These are phyloP conservation scores for Trachymyrmex cornetzi DNA, from an alignment of 1,140 invertebrate genomes.

Conservation along the genomic window DNA sequence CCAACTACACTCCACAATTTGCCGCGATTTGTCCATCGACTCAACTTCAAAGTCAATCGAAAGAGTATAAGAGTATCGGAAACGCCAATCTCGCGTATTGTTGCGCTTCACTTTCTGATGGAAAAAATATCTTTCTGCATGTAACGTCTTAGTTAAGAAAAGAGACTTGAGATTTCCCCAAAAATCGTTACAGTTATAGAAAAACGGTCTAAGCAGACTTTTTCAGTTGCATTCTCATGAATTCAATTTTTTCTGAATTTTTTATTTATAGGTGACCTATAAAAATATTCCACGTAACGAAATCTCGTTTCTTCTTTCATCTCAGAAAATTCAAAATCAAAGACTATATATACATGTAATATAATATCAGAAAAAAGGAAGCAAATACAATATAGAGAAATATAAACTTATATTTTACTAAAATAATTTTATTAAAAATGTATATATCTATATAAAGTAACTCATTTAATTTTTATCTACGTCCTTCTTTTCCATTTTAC, in stretches of 20 bases:
- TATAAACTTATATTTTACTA: background rate
- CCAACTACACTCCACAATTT: constrained; percentile 57
- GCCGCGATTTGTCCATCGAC: constrained; percentile 52
- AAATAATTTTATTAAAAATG: background rate
- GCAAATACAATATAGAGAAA: background rate
- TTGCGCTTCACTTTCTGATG: constrained; percentile 26
- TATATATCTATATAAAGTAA: no score
- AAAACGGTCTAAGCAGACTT: constrained; percentile 3
- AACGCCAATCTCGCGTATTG: constrained; percentile 41
- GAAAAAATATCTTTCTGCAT: constrained; percentile 29
- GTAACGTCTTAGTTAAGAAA: constrained; percentile 46
- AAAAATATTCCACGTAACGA: constrained; percentile 7
- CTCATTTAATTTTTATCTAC: background rate
- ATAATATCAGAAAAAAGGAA: background rate
- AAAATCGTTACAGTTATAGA: background rate
- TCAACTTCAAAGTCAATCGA: constrained; percentile 63
- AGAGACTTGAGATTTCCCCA: constrained; percentile 47
- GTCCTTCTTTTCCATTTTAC: background rate
- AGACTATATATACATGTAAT: background rate
- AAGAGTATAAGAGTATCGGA: constrained; percentile 57
- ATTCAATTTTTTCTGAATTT: constrained; percentile 17
- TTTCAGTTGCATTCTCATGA: background rate
- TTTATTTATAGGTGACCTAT: background rate
- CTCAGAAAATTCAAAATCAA: background rate
- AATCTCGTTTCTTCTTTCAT: constrained; percentile 16